A percentile compares a stretch with the other conserved stretches of the same genome.
Conservation (phyloP, 1,140 invertebrate genomes). For the Nautilus pompilius region DNA sequence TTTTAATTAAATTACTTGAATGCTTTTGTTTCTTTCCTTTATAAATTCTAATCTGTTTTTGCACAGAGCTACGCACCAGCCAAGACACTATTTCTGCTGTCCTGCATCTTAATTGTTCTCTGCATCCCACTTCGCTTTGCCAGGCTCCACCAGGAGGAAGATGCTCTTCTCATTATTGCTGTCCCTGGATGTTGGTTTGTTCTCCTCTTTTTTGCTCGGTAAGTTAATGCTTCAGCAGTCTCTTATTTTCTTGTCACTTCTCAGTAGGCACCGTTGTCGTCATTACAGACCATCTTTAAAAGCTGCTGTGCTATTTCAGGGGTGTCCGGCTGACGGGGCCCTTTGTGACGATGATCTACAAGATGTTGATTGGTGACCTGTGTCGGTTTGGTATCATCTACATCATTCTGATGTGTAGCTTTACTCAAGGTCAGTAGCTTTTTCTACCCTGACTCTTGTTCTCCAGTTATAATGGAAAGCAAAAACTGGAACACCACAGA, state of each 20-base stretch:
- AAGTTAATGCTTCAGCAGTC: constrained; percentile 19
- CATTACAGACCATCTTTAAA: background rate
- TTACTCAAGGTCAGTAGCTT: constrained; percentile 75
- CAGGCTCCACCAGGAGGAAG: constrained; percentile 66
- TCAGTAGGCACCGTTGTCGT: constrained; percentile 56
- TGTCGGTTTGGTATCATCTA: constrained; percentile 98
- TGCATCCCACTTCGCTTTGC: constrained; percentile 86
- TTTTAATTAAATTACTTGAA: no score
- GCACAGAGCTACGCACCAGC: constrained; percentile 90
- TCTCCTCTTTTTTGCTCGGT: constrained; percentile 98
- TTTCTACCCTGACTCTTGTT: no score
- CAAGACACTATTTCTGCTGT: constrained; percentile 89
- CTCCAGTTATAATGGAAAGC: no score
- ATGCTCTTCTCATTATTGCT: constrained; percentile 86
- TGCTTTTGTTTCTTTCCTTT: no score
- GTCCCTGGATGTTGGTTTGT: constrained; percentile 95
- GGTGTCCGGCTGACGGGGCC: constrained; percentile 92
- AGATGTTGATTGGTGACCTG: constrained; percentile 98
- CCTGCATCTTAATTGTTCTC: constrained; percentile 86
- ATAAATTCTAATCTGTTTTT: no score
- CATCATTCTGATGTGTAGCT: constrained; percentile 87
- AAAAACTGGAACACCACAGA: no score
- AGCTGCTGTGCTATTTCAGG: constrained; percentile 58
- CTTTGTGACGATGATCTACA: constrained; percentile 99
- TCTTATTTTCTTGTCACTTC: constrained; percentile 87